Evolutionary conservation across 1,140 invertebrate genomes (phyloP).

Genomic region (Drosophila repleta): DNA sequence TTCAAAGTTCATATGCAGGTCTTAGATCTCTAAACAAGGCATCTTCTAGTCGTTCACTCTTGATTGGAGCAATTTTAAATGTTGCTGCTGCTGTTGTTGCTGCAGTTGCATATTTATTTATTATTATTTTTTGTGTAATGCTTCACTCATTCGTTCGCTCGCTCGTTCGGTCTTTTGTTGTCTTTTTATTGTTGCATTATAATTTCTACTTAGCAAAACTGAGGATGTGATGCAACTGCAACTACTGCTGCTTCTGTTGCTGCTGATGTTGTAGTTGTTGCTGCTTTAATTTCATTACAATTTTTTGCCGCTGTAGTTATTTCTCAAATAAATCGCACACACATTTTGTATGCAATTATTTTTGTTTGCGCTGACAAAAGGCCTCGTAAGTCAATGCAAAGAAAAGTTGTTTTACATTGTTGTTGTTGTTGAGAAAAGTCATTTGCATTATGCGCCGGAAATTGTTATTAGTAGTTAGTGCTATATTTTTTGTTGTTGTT

Average conservation of each 20-base stretch:
- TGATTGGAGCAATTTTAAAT: neutral
- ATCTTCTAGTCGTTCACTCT: slow-evolving; percentile 11
- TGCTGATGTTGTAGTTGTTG: slow-evolving; percentile 5
- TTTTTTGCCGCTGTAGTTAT: slow-evolving; percentile 57
- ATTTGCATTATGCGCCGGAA: slow-evolving; percentile 79
- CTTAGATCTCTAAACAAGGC: neutral
- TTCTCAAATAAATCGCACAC: slow-evolving; percentile 77
- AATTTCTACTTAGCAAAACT: slow-evolving; percentile 74
- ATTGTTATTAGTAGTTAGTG: slow-evolving; percentile 73
- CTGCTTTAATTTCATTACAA: slow-evolving; percentile 76
- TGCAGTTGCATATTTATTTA: slow-evolving; percentile 58
- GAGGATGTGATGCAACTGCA: slow-evolving; percentile 74
- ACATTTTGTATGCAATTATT: slow-evolving; percentile 80
- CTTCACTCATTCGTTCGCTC: slow-evolving; percentile 27
- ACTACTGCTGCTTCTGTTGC: slow-evolving; percentile 4
- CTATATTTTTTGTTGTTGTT: slow-evolving; percentile 40
- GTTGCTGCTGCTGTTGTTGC: slow-evolving; percentile 21
- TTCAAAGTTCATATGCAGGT: neutral
- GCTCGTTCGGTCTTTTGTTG: slow-evolving; percentile 53
- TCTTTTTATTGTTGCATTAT: slow-evolving; percentile 75
- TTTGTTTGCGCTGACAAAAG: slow-evolving; percentile 53
- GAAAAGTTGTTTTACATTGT: slow-evolving; percentile 56
- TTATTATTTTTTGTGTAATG: slow-evolving; percentile 64
- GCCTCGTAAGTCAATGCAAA: slow-evolving; percentile 70
- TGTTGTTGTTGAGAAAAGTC: slow-evolving; percentile 71